Base-by-base conservation (phyloP, 2,113 vertebrate genomes). In the Epinephelus fuscoguttatus region DNA sequence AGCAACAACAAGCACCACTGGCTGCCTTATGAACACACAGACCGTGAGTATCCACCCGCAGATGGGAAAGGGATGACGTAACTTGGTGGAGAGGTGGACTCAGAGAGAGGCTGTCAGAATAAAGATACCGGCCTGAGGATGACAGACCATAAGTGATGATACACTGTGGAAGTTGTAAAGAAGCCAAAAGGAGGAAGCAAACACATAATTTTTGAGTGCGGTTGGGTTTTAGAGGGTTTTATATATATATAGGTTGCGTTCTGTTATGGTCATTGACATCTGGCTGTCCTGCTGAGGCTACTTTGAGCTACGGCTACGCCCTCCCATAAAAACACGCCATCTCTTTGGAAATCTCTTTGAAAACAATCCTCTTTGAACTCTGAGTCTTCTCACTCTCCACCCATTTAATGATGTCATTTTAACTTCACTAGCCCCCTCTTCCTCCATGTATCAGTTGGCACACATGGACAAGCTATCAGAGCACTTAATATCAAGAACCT, bases 11-110 rank as follows among this genome's bases (percentile, higher is more conserved):
- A 97, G 88, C 97, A 99, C 93, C 96, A 98, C 88, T 99, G 97
- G 98, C 95, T 99, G 81, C 98, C 98, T 90, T 97, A 98, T 6
- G 98, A 99, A 84, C 98, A 99, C 53, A 84, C 93, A 0, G 98
- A 99, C 47, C 92, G 98, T 99, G 92, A 97, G 96, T 95, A 68
- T 21, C 40, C 67, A 56, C 23, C 50, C 49, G 2, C 63, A 73
- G 2, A 59, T 13, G 12, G 56, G 56, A 30, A 17, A 25, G 8
- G 21, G 37, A 17, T 40, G 14, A 50, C 50, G 57, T 8, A 11
- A 15, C 72, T 27, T 25, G 23, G 7, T 59, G 3, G 40, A 68
- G 30, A 70, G 25, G 45, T 60, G 45, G 52, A 11, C 11, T 6
- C 15, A 66, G 42, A 75, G 14, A 50, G 66, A 82, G 42, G 55